A percentile compares a stretch with the other conserved stretches of the same genome.
Conservation (phyloP, 2,797 vertebrate species). For the Emydoidea blandingii region DNA sequence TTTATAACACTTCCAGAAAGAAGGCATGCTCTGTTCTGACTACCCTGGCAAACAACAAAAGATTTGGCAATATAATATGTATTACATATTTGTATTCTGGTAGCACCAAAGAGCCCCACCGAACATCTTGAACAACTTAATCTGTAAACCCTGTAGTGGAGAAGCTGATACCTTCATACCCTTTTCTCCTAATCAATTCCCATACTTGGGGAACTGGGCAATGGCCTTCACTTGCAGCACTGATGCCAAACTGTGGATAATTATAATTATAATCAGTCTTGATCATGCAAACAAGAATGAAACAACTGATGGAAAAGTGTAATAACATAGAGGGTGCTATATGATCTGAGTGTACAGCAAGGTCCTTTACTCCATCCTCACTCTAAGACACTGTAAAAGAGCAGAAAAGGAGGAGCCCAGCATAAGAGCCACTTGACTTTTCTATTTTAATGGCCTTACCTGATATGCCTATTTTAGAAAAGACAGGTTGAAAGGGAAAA, state of each 20-base stretch:
- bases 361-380: not conserved
- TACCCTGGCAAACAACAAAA: not conserved
- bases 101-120: not conserved
- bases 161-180: not conserved
- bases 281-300: not conserved
- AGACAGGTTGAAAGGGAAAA: slow-evolving; percentile 71
- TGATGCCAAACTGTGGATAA: not conserved
- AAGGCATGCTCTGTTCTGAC: not conserved
- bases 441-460: slow-evolving; percentile 57
- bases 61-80: not conserved
- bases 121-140: not conserved
- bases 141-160: not conserved
- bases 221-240: not conserved
- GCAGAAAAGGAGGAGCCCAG: slow-evolving; percentile 31
- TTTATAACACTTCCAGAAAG: not conserved
- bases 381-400: not conserved
- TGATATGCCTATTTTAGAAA: slow-evolving; percentile 72
- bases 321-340: not conserved
- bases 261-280: no score
- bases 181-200: not conserved
- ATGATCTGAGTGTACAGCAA: not conserved
- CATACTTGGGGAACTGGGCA: accelerated
- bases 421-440: slow-evolving; percentile 38
- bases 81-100: not conserved
- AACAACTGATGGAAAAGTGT: not conserved